Evolutionary conservation across 2,888 invertebrate species (phyloP).

Genomic region (Drosophila subquinaria): DNA sequence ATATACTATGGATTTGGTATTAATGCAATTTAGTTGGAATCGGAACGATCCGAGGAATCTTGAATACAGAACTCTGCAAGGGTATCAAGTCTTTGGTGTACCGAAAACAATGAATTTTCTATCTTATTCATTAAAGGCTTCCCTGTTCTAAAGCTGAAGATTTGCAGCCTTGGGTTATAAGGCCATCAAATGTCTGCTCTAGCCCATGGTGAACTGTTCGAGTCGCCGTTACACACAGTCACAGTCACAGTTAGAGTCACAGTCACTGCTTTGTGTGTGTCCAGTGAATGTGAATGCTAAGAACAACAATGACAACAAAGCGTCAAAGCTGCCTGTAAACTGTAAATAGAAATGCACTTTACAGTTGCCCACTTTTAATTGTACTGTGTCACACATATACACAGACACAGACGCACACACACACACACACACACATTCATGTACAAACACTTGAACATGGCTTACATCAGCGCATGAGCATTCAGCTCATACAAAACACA

Average conservation of each 20-base stretch:
- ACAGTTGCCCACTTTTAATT: conserved; percentile 58
- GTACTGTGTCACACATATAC: conserved; percentile 30
- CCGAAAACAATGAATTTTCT: no score
- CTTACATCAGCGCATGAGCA: conserved; percentile 80
- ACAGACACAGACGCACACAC: conserved; percentile 7
- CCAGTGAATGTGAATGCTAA: conserved; percentile 29
- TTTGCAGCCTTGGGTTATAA: background rate
- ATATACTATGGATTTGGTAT: background rate
- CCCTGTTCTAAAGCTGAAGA: no score
- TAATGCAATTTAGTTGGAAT: background rate
- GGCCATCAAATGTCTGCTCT: background rate
- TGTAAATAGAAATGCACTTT: conserved; percentile 65
- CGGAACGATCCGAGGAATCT: background rate
- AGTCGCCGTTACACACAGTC: conserved; percentile 23
- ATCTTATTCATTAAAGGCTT: no score
- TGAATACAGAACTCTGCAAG: no score
- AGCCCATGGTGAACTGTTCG: conserved; percentile 12
- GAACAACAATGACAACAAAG: conserved; percentile 31
- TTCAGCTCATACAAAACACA: conserved; percentile 52
- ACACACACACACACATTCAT: no score
- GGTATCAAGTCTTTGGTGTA: no score
- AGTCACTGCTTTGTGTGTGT: conserved; percentile 20
- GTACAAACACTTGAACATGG: conserved; percentile 38
- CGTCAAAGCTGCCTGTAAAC: conserved; percentile 32
- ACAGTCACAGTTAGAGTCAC: conserved; percentile 18